Evolutionary conservation across 1,140 invertebrate species (phyloP), one percentile per base, ranked within the genome.

Genomic region (Nasonia vitripennis): DNA sequence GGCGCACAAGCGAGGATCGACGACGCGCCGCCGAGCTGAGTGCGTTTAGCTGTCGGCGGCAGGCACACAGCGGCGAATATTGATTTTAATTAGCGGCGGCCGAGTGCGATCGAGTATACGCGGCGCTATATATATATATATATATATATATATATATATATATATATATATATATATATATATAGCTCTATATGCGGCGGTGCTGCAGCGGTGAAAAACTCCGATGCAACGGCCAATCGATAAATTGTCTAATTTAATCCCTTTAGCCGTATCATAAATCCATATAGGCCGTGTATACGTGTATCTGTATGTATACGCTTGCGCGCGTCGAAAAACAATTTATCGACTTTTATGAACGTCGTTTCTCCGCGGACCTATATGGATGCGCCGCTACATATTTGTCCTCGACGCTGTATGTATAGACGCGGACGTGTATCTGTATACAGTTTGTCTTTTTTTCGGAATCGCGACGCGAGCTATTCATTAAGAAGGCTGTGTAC

Each of bases 71-170:
- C 11, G 17, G n/a, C 55, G 71, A 71, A 73, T 73, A 79, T 84
- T 79, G 51, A 79, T 78, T 84, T 84, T 78, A 55, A 78, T 84
- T 84, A 78, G 41, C 77, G 45, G 48, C 17, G 73, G 75, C 12
- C 75, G 45, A 71, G 37, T 55, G 75, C 73, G 48, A 67, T 67
- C 73, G 82, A 78, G n/a, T 75, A 23, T 75, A 75, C 17, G 34
- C 27, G 27, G 27, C 27, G 27, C 27, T 10, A 23, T 37, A n/a
- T 14, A 37, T 37, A 31, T 74, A 37, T 27, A 27, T 27, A 27
- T 27, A 27, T 27, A 27, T 27, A 27, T 27, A 0, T 27, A 0
- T 27, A 27, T 27, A 27, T 27, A 0, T 27, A 27, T 27, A 27
- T 27, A 27, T 27, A 27, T 27, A 27, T 27, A 27, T 27, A 27